phyloP scores from a whole-genome alignment of 2,797 vertebrate species.

The Dendrocincla fuliginosa region DNA sequence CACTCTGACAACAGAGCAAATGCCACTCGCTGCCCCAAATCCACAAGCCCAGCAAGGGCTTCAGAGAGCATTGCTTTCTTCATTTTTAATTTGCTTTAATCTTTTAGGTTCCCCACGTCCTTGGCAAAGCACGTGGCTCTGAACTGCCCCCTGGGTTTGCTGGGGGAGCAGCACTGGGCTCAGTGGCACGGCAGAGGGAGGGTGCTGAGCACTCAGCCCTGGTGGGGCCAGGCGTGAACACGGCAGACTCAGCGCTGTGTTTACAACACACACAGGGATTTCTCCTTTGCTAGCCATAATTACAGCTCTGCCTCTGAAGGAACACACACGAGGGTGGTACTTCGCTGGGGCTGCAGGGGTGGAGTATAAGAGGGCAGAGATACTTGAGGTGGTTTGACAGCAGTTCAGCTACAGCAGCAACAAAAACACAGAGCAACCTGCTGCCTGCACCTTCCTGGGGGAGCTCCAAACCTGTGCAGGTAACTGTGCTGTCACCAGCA shows the following conservation, averaged over 20 bases:
- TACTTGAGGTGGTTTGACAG: background rate
- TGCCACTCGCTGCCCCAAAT: background rate
- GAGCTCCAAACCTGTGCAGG: background rate
- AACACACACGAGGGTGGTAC: background rate
- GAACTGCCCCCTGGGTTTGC: background rate
- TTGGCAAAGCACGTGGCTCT: background rate
- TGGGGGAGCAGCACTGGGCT: background rate
- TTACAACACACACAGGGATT: background rate
- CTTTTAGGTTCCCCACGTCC: fast-evolving
- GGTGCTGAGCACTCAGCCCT: background rate
- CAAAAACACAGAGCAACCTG: background rate
- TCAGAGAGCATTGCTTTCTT: background rate
- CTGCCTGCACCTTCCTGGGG: background rate
- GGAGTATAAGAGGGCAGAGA: background rate
- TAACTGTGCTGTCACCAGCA: background rate
- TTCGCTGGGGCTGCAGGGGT: background rate
- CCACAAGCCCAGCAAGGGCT: background rate
- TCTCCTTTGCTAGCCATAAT: background rate
- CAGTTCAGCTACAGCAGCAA: background rate
- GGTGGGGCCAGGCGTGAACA: background rate
- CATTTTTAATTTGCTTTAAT: background rate
- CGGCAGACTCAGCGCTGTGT: background rate
- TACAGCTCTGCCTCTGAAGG: background rate
- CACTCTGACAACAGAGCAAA: background rate
- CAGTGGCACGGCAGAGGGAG: background rate